phyloP scores from a whole-genome alignment of 2,888 invertebrate species.

The Gordius sp. region DNA sequence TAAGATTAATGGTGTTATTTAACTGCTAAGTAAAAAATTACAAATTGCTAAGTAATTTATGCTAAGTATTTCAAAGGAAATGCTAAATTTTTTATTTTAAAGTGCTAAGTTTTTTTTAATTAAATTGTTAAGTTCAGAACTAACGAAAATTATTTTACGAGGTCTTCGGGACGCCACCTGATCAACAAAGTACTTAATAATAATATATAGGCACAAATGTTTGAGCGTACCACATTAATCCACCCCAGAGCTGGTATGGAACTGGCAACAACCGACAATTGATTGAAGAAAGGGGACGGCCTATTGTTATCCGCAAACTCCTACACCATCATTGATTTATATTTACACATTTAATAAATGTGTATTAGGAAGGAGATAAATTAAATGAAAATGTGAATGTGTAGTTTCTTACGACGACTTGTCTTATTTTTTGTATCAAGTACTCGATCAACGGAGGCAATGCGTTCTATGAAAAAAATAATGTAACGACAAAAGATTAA shows the following conservation, averaged over 20 bases:
- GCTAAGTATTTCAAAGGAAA: too few relatives aligned
- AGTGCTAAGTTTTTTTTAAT: too few relatives aligned
- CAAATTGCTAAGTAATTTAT: too few relatives aligned
- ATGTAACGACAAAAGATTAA: neutral
- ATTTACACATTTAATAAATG: too few relatives aligned
- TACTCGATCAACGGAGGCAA: neutral
- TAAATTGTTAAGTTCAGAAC: too few relatives aligned
- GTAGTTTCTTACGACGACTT: neutral
- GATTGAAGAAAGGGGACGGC: conserved; percentile 60
- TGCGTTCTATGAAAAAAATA: neutral
- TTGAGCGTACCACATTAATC: conserved; percentile 54
- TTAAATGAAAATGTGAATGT: neutral
- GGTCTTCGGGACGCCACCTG: too few relatives aligned
- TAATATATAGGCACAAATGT: neutral
- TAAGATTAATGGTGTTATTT: too few relatives aligned
- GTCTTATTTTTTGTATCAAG: neutral
- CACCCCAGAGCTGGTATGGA: conserved; percentile 83
- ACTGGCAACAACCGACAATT: conserved; percentile 77
- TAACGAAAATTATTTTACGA: too few relatives aligned
- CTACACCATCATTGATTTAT: conserved; percentile 34
- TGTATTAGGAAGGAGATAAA: conserved; percentile 4
- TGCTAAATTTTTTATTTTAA: too few relatives aligned
- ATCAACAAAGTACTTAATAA: too few relatives aligned
- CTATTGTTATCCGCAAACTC: conserved; percentile 66
- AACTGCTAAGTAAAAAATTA: too few relatives aligned